Evolutionary conservation across 37 sponge, comb jelly and placozoan species (phyloP).

Genomic region (Eunapius fragilis): DNA sequence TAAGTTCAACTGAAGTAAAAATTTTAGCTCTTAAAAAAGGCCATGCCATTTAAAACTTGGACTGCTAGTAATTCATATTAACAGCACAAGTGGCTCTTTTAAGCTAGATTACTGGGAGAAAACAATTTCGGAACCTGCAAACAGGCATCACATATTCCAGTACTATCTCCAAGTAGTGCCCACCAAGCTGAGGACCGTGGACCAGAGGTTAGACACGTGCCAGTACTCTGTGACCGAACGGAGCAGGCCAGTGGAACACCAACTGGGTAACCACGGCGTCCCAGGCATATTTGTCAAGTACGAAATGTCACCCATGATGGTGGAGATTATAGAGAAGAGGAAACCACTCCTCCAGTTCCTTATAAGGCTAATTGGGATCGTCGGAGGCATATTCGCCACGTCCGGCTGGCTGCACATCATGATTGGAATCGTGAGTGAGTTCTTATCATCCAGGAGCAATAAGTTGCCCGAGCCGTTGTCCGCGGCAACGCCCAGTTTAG

Average conservation of each 20-base stretch:
- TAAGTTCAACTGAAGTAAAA: too few species aligned
- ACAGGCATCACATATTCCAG: conserved; percentile 57
- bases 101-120: too few species aligned
- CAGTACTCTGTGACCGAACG: conserved; percentile 91
- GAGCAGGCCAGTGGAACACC: conserved; percentile 49
- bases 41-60: too few species aligned
- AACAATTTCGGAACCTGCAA: too few species aligned
- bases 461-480: too few species aligned
- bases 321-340: conserved; percentile 66
- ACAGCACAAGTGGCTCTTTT: too few species aligned
- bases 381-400: conserved; percentile 97
- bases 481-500: background rate
- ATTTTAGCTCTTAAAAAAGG: too few species aligned
- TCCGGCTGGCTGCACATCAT: conserved; percentile 83
- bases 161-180: conserved; percentile 82
- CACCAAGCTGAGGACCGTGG: conserved; percentile 56
- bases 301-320: conserved; percentile 85
- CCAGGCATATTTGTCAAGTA: conserved; percentile 93
- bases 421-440: conserved; percentile 72
- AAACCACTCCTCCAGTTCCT: conserved; percentile 80
- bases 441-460: conserved; percentile 17
- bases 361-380: conserved; percentile 84
- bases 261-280: conserved; percentile 59
- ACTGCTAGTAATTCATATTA: too few species aligned
- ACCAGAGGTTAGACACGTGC: conserved; percentile 40